Conservation (phyloP, 2,113 vertebrate genomes). For the Polypterus bichir region DNA sequence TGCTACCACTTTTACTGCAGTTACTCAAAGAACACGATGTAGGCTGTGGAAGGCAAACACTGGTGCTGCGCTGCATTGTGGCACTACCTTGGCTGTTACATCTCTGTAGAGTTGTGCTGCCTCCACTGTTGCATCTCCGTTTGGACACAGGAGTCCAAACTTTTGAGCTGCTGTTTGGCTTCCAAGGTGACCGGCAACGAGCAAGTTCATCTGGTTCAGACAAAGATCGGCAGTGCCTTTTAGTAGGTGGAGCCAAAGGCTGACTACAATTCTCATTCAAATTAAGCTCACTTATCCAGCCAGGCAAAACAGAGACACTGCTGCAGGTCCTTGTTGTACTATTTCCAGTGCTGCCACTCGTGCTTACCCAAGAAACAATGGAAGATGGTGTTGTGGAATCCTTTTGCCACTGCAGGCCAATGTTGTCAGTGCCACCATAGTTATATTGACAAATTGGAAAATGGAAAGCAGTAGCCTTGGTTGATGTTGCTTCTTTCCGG, state of each 20-base stretch:
- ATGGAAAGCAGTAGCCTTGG: slow-evolving; percentile 24
- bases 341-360: background rate
- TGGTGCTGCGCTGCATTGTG: slow-evolving; percentile 40
- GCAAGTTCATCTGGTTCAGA: slow-evolving; percentile 55
- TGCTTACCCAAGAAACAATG: background rate
- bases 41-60: slow-evolving; percentile 34
- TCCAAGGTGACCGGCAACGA: slow-evolving; percentile 47
- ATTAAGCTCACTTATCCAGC: slow-evolving; percentile 37
- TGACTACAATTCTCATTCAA: slow-evolving; percentile 38
- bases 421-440: slow-evolving; percentile 16
- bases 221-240: slow-evolving; percentile 56
- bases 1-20: background rate
- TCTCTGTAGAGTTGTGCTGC: slow-evolving; percentile 43
- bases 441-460: slow-evolving; percentile 30
- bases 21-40: background rate
- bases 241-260: slow-evolving; percentile 46
- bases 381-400: slow-evolving; percentile 16
- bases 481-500: slow-evolving; percentile 24
- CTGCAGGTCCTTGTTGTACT: no score
- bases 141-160: slow-evolving; percentile 60
- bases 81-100: slow-evolving; percentile 41
- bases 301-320: slow-evolving; percentile 22
- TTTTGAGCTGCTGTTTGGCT: slow-evolving; percentile 46
- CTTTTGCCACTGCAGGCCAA: slow-evolving; percentile 37
- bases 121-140: slow-evolving; percentile 50